Base-by-base conservation (phyloP, 64 coral and sea anemone species). In the Montipora efflorescens region DNA sequence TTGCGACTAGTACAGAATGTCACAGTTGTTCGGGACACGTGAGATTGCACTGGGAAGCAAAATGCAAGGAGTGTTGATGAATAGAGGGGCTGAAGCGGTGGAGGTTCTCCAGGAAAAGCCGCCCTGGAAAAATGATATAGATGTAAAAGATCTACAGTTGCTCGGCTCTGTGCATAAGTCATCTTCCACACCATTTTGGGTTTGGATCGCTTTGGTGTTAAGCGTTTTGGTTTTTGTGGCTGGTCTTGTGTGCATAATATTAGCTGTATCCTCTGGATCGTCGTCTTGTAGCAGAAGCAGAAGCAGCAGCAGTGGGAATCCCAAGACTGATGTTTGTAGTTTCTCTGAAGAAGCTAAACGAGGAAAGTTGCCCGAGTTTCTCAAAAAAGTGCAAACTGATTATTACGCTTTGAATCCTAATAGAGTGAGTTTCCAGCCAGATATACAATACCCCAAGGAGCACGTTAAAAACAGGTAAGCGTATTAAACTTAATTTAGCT, bases 381-480 rank as follows among this genome's bases (percentile, higher is more conserved):
- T 95, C 5, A 87, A 74, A 20, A 90, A 86, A 84, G 93, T 95
- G 48, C 88, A 90, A 21, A 22, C 61, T 14, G 84, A 89, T 0
- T 90, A 90, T 59, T 95, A 85, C 15, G 15, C 28, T 59, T 46
- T 90, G 48, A 68, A 82, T 84, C 71, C 80, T 12, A 47, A 95
- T 8, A 14, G 52, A 6, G 67, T 90, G 4, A 48, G 73, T 20
- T 95, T 80, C 79, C 93, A 90, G 43, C 88, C 93, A 52, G 48
- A 46, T 43, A 46, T 95, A 43, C 11, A 23, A 46, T 4, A 52
- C 47, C 48, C 55, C 2, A 72, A 79, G 5, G 79, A 83, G 21
- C 80, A 59, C 18, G 58, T 90, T 14, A 95, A 90, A 78, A 58
- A 90, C 79, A 87, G 93, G 93, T 95, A 71, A 21, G 5, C 68